Percentiles rank a stretch among this genome's conserved stretches.
phyloP scores from a whole-genome alignment of 2,797 vertebrate genomes.

The Anabas testudineus region DNA sequence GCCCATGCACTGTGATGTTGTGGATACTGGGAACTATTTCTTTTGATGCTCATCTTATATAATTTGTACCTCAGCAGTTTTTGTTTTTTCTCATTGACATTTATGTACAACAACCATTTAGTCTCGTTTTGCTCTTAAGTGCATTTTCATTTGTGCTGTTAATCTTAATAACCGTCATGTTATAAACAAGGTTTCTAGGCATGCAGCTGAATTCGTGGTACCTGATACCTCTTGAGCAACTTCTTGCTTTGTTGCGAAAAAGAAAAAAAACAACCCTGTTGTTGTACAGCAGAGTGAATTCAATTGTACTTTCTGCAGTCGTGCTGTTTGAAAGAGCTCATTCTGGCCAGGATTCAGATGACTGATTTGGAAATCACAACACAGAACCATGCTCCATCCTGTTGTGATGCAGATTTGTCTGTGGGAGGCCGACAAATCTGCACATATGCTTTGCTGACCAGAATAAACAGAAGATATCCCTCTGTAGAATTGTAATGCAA shows the following conservation, averaged over 20 bases:
- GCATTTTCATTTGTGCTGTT: constrained; percentile 9
- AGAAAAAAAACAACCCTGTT: constrained; percentile 6
- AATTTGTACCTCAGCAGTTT: constrained; percentile 34
- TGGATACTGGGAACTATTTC: constrained; percentile 43
- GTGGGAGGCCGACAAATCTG: constrained; percentile 64
- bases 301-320: constrained; percentile 30
- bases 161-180: constrained; percentile 24
- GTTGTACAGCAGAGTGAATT: constrained; percentile 17
- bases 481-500: constrained; percentile 30
- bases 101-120: constrained; percentile 25
- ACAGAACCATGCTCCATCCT: constrained; percentile 47
- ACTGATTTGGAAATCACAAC: constrained; percentile 66
- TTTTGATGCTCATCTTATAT: constrained; percentile 24
- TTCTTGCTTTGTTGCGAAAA: constrained; percentile 18
- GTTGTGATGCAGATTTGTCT: constrained; percentile 70
- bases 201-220: not conserved
- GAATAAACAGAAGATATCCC: constrained; percentile 53
- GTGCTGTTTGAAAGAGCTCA: constrained; percentile 43
- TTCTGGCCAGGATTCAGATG: constrained; percentile 56
- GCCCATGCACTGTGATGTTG: constrained; percentile 34
- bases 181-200: not conserved
- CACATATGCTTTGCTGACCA: constrained; percentile 68
- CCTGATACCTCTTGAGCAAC: constrained; percentile 1
- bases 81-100: not conserved
- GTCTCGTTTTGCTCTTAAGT: constrained; percentile 15